Evolutionary conservation across 2,888 invertebrate genomes (phyloP), one percentile per base, ranked within the genome.

Genomic region (Stomorhina lunata): DNA sequence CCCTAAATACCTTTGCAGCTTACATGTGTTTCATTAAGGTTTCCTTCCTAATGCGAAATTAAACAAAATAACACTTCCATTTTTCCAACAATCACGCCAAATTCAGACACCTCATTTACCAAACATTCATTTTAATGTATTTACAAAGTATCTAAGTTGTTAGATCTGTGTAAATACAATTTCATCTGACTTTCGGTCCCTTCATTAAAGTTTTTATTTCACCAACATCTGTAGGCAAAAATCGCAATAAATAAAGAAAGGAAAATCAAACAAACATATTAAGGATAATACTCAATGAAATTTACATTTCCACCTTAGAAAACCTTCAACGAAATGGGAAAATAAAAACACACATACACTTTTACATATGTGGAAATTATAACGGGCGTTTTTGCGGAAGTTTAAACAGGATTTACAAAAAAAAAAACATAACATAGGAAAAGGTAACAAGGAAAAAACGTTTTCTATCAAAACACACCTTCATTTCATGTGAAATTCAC

Each of bases 281-380:
- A 82, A 71, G 57, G 53, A 12, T 75, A 71, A 82, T 66, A 71
- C 73, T 82, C 69, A 69, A 82, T 82, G 75, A 82, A 79, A 82
- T 79, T 75, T 59, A 66, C 75, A 72, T 75, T 75, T 82, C 22
- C 48, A 61, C 12, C n/a, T 22, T 25, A 20, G 40, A 68, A 57
- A 66, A 63, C 9, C 55, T 59, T 32, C 2, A 40, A 59, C 29
- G 40, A 53, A 55, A 50, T 7, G 43, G 40, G 32, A 34, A 45
- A 29, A 29, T 7, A 12, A 40, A 32, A 27, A 15, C 59, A 45
- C 32, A 29, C n/a, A 6, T 7, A 29, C 20, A 27, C 10, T 63
- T n/a, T n/a, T n/a, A n/a, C 37, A 66, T 45, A 53, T 66, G 43
- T 29, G 15, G 45, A 15, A 48, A 32, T 75, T 71, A 75, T 50